These are phyloP conservation scores for Ophiodon elongatus DNA, from an alignment of 2,113 vertebrate genomes.

Conservation along the genomic window DNA sequence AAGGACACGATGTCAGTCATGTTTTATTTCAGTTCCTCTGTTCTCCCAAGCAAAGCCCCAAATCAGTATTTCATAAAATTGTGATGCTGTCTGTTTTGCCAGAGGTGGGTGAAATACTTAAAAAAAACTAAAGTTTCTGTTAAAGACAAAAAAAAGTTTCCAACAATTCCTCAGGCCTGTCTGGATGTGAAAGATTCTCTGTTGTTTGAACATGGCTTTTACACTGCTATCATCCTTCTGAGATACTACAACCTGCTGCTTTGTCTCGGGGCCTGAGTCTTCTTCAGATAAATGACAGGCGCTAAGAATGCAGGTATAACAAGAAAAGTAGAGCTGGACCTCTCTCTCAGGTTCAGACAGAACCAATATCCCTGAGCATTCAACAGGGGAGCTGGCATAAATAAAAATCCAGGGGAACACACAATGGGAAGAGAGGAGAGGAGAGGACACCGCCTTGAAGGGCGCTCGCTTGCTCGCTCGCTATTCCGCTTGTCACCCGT, in stretches of 20 bases:
- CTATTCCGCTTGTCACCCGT: conserved; percentile 60
- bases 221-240: conserved; percentile 34
- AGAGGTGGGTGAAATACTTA: conserved; percentile 20
- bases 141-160: conserved; percentile 22
- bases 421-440: neutral
- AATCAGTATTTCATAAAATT: conserved; percentile 51
- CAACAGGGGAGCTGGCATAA: conserved; percentile 62
- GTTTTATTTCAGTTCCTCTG: neutral
- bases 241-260: conserved; percentile 21
- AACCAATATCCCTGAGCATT: conserved; percentile 74
- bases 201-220: conserved; percentile 61
- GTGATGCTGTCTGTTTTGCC: conserved; percentile 18
- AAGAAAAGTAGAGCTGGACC: conserved; percentile 56
- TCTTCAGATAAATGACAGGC: conserved; percentile 61
- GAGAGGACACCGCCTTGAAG: conserved; percentile 49
- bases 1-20: neutral
- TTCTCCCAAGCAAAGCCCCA: conserved; percentile 9
- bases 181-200: conserved; percentile 45
- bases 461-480: conserved; percentile 10
- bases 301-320: conserved; percentile 61
- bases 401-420: conserved; percentile 54
- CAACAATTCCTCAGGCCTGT: conserved; percentile 37
- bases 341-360: conserved; percentile 69
- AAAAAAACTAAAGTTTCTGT: conserved; percentile 32
- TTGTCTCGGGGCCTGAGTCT: conserved; percentile 50